phyloP scores from a whole-genome alignment of 2,888 invertebrate species.

The Calliphora vomitoria region DNA sequence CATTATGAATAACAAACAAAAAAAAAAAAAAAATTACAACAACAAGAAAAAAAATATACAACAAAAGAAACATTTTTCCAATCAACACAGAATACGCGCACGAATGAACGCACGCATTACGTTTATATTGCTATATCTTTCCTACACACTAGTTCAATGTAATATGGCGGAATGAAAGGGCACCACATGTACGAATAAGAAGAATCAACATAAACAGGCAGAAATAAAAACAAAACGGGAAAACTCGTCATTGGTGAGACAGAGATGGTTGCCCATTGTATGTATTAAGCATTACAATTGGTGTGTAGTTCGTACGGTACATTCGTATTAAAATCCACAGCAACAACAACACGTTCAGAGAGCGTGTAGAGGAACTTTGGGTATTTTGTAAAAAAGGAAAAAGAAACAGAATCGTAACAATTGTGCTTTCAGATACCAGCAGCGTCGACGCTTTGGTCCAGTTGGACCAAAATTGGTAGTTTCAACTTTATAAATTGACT shows the following conservation, averaged over 20 bases:
- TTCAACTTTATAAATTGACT: too few relatives aligned
- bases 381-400: neutral
- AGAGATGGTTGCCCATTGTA: conserved; percentile 19
- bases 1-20: conserved; percentile 8
- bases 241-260: conserved; percentile 11
- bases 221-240: neutral
- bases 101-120: conserved; percentile 38
- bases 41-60: neutral
- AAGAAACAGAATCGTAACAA: neutral
- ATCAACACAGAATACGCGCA: conserved; percentile 27
- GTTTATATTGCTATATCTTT: conserved; percentile 22
- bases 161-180: neutral
- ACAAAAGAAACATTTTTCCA: neutral
- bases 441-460: too few relatives aligned
- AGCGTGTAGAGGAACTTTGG: neutral
- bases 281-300: conserved; percentile 30
- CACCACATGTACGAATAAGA: neutral
- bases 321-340: neutral
- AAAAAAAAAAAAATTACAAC: neutral
- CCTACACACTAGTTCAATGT: neutral
- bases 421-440: neutral
- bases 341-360: neutral
- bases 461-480: too few relatives aligned
- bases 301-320: conserved; percentile 11
- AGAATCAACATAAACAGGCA: neutral